Percentiles rank a stretch among this genome's conserved stretches.
Conservation (phyloP, 2,888 invertebrate genomes). For the Drosophila formosana region DNA sequence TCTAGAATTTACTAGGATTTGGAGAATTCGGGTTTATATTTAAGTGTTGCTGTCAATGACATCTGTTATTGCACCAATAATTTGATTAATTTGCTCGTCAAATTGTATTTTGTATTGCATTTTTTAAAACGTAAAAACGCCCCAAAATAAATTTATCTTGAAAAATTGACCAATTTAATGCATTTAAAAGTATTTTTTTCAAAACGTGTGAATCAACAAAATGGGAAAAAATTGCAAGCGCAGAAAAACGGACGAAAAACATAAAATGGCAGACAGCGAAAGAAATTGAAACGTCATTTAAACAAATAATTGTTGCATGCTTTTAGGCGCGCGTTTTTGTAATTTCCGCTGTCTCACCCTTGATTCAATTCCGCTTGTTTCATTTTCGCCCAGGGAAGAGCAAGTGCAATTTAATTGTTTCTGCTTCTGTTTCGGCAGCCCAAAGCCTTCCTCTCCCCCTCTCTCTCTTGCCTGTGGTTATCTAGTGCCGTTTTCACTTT, state of each 20-base stretch:
- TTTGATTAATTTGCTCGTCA: not conserved
- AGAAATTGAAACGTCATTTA: slow-evolving; percentile 45
- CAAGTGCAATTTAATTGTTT: slow-evolving; percentile 41
- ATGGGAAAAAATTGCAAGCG: not conserved
- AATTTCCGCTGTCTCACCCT: slow-evolving; percentile 44
- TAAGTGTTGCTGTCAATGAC: too few species aligned
- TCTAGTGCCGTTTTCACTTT: slow-evolving; percentile 36
- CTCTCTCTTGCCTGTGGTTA: not conserved
- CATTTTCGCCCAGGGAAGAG: slow-evolving; percentile 9
- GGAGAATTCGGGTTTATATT: too few species aligned
- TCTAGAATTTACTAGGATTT: too few species aligned
- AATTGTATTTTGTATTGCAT: not conserved
- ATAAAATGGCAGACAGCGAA: slow-evolving; percentile 1
- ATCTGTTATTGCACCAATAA: too few species aligned
- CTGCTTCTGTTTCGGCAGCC: slow-evolving; percentile 1
- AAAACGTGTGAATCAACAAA: not conserved
- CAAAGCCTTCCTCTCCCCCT: not conserved
- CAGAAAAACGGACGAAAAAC: not conserved
- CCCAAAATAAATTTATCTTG: not conserved
- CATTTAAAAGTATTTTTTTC: not conserved
- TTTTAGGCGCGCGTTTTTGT: slow-evolving; percentile 56
- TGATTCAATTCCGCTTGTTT: slow-evolving; percentile 36
- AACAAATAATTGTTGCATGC: slow-evolving; percentile 66
- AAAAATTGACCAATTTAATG: not conserved
- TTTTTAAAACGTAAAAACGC: not conserved